Conservation (phyloP, 2,888 invertebrate species). For the Amphipyra tragopoginis region DNA sequence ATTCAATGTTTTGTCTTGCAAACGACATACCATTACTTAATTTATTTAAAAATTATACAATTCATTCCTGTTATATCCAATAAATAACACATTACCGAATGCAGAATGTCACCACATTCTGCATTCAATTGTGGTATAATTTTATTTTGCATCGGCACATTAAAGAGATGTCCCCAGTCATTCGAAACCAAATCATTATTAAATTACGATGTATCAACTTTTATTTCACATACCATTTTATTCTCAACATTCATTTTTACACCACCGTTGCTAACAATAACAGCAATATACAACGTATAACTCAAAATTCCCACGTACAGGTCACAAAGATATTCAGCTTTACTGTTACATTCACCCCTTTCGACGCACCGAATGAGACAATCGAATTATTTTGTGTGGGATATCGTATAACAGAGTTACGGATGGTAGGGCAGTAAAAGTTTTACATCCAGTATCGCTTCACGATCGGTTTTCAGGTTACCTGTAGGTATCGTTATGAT, state of each 20-base stretch:
- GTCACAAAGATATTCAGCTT: constrained; percentile 36
- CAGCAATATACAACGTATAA: constrained; percentile 10
- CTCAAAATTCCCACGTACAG: constrained; percentile 15
- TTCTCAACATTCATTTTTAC: not conserved
- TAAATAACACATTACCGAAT: too few relatives aligned
- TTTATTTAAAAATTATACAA: too few relatives aligned
- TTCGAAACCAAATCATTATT: too few relatives aligned
- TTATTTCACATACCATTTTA: not conserved
- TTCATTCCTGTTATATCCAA: too few relatives aligned
- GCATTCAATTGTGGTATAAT: too few relatives aligned
- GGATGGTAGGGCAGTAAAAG: constrained; percentile 40
- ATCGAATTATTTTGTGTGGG: constrained; percentile 59
- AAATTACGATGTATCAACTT: too few relatives aligned
- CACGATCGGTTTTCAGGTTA: constrained; percentile 30
- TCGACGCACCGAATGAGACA: constrained; percentile 49
- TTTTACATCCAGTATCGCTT: constrained; percentile 38
- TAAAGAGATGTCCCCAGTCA: too few relatives aligned
- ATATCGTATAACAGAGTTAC: constrained; percentile 47
- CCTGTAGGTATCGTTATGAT: constrained; percentile 7
- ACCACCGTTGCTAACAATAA: constrained; percentile 3
- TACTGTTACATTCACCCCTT: constrained; percentile 39
- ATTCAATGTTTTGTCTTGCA: too few relatives aligned
- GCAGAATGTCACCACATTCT: too few relatives aligned
- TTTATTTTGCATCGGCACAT: too few relatives aligned
- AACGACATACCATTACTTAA: too few relatives aligned